Evolutionary conservation across 2,888 invertebrate genomes (phyloP).

Genomic region (Lydus trimaculatus): DNA sequence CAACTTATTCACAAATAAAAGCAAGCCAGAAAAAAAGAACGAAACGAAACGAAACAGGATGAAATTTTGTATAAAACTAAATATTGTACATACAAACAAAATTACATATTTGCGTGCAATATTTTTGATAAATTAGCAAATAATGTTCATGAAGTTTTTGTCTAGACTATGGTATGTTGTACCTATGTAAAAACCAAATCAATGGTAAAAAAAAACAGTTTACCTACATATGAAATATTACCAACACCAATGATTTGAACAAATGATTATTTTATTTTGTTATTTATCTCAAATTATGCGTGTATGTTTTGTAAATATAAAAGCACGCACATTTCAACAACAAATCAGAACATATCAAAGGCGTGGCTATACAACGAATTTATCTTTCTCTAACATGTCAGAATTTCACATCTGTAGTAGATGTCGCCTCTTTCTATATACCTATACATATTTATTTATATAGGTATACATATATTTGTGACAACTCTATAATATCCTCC

Average conservation of each 20-base stretch:
- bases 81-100: no score
- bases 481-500: conserved; percentile 29
- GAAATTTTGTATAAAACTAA: not conserved
- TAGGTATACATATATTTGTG: conserved; percentile 12
- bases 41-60: not conserved
- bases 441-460: not conserved
- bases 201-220: not conserved
- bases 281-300: not conserved
- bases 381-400: not conserved
- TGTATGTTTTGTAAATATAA: not conserved
- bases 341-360: conserved; percentile 7
- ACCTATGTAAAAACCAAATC: not conserved
- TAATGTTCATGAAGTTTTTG: not conserved
- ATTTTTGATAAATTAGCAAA: not conserved
- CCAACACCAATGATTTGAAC: not conserved
- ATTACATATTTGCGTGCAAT: conserved; percentile 1
- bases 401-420: not conserved
- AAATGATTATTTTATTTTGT: not conserved
- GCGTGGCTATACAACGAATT: not conserved
- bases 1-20: conserved; percentile 42
- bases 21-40: no score
- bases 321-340: conserved; percentile 7
- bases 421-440: not conserved
- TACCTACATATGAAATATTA: not conserved
- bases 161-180: not conserved